These are phyloP conservation scores for Trididemnum miniatum DNA, from an alignment of 23 tunicate species.

Conservation along the genomic window DNA sequence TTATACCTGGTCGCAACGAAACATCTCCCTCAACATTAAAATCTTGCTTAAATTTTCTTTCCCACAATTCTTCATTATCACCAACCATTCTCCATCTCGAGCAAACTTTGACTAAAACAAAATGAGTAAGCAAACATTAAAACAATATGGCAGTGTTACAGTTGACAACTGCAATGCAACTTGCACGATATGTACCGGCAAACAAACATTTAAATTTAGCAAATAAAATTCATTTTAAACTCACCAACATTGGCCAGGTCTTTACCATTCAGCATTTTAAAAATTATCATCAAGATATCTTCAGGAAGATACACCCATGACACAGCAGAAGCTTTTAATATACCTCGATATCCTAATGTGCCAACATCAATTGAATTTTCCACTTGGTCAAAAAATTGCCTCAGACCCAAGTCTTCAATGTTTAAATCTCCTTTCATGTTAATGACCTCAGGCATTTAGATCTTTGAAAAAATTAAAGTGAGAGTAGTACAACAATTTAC, in stretches of 20 bases:
- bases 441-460: too few species aligned
- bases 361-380: background rate
- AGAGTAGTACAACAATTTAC: too few species aligned
- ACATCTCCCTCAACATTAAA: slow-evolving; percentile 12
- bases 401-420: background rate
- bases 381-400: background rate
- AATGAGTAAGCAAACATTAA: too few species aligned
- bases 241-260: slow-evolving; percentile 51
- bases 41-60: slow-evolving; percentile 45
- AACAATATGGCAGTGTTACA: background rate
- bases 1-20: slow-evolving; percentile 14
- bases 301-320: slow-evolving; percentile 60
- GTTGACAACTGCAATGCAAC: too few species aligned
- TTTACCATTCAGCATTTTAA: slow-evolving; percentile 32
- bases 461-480: too few species aligned
- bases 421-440: background rate
- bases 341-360: background rate
- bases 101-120: slow-evolving; percentile 38
- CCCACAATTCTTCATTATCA: slow-evolving; percentile 51
- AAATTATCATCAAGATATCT: slow-evolving; percentile 49
- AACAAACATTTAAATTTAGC: too few species aligned
- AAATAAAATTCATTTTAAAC: background rate
- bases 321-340: slow-evolving; percentile 10
- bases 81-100: slow-evolving; percentile 50
- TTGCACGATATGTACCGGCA: too few species aligned